phyloP scores from a whole-genome alignment of 2,797 vertebrate species.

The Darevskia nairensis region DNA sequence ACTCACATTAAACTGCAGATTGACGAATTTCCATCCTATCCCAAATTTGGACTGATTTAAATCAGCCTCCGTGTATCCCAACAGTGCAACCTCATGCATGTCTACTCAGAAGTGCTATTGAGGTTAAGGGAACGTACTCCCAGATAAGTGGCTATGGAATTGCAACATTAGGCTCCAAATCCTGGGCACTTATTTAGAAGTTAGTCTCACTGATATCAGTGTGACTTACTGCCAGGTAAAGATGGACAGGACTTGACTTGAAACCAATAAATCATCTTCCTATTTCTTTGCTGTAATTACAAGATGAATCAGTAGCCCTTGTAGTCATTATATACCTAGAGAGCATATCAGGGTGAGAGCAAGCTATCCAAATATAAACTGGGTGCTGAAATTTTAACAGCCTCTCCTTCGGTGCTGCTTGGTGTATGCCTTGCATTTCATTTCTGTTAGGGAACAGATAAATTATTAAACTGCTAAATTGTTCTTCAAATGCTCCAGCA shows the following conservation, averaged over 20 bases:
- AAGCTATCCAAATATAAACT: background rate
- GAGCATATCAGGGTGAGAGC: background rate
- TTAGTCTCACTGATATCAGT: no score
- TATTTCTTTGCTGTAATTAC: background rate
- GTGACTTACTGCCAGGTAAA: background rate
- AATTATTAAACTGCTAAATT: conserved; percentile 6
- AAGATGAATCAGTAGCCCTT: background rate
- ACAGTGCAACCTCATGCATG: no score
- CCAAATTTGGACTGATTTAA: background rate
- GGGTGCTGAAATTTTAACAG: conserved; percentile 4
- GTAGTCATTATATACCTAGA: background rate
- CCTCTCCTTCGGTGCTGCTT: background rate
- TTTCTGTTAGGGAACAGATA: background rate
- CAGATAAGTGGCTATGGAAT: no score
- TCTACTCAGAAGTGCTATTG: no score
- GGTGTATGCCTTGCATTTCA: background rate
- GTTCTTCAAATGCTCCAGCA: conserved; percentile 14
- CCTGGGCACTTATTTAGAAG: background rate
- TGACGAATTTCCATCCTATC: no score
- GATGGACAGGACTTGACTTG: background rate
- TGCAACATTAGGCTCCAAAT: background rate
- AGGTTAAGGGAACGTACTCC: no score
- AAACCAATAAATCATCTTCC: background rate
- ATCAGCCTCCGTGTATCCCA: background rate
- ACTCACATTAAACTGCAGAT: no score